These are phyloP conservation scores for Reticulitermes speratus DNA, from an alignment of 1,140 invertebrate genomes.

Conservation along the genomic window DNA sequence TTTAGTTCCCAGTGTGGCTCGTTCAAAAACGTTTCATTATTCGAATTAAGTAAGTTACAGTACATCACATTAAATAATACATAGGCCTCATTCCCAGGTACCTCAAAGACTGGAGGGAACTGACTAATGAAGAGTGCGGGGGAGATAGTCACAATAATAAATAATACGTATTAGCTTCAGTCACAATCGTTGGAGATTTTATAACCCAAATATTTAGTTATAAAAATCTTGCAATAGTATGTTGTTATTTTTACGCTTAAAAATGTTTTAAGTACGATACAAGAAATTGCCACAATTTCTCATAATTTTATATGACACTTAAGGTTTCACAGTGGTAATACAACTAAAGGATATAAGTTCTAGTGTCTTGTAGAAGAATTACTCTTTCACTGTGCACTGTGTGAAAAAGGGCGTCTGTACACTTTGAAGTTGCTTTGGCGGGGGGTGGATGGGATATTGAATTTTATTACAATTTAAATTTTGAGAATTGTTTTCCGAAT, in stretches of 20 bases:
- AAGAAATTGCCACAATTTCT: background rate
- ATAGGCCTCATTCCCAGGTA: background rate
- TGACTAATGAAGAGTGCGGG: background rate
- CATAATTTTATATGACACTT: conserved; percentile 4
- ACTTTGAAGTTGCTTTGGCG: background rate
- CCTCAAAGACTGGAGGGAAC: background rate
- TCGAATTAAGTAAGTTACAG: background rate
- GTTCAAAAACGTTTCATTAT: background rate
- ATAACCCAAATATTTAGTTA: conserved; percentile 10
- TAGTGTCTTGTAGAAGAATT: background rate
- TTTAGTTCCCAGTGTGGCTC: background rate
- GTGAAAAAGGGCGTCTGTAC: background rate
- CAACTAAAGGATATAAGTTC: background rate
- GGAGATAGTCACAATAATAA: background rate
- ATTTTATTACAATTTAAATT: background rate
- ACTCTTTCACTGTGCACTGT: background rate
- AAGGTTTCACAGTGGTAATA: background rate
- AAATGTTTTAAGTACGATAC: conserved; percentile 13
- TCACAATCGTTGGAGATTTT: conserved; percentile 11
- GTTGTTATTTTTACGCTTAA: background rate
- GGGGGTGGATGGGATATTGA: background rate
- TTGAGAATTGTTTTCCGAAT: background rate
- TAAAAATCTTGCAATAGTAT: background rate
- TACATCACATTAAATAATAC: background rate
- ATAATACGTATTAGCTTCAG: conserved; percentile 3